A percentile compares a stretch with the other conserved stretches of the same genome.
phyloP scores from a whole-genome alignment of 2,113 vertebrate genomes.

The Orientallactaga bullata region DNA sequence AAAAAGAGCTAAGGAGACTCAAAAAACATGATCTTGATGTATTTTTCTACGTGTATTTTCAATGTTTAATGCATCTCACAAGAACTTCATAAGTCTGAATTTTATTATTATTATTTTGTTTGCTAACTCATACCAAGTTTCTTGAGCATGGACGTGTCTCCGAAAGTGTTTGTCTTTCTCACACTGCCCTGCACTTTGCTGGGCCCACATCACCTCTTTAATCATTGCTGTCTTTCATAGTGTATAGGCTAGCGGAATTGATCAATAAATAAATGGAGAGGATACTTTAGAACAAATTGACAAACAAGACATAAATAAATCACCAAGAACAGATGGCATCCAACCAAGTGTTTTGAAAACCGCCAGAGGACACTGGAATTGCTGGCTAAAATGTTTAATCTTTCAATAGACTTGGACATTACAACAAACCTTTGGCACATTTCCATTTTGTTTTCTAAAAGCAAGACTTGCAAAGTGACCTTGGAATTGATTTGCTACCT shows the following conservation, averaged over 20 bases:
- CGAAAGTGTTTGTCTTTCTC: background rate
- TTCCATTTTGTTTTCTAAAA: background rate
- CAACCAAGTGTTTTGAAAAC: conserved; percentile 74
- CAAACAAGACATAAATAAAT: conserved; percentile 80
- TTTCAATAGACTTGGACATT: conserved; percentile 70
- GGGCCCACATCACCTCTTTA: conserved; percentile 26
- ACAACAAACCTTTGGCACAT: conserved; percentile 48
- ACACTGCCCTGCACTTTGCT: background rate
- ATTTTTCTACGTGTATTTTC: background rate
- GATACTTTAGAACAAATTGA: conserved; percentile 66
- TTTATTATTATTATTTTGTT: background rate
- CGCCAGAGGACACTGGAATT: conserved; percentile 68
- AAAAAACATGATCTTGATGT: background rate
- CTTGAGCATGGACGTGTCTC: background rate
- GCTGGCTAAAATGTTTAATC: conserved; percentile 74
- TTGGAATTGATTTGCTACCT: conserved; percentile 57
- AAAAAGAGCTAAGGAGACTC: background rate
- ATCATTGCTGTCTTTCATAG: conserved; percentile 26
- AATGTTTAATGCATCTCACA: background rate
- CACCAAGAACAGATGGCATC: conserved; percentile 77
- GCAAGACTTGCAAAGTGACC: conserved; percentile 67
- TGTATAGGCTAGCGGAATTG: conserved; percentile 8
- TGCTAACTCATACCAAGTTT: background rate
- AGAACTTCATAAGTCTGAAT: background rate
- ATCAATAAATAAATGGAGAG: conserved; percentile 66